These are phyloP conservation scores for Ganaspis sp. DNA, from an alignment of 1,140 invertebrate species.

Conservation along the genomic window DNA sequence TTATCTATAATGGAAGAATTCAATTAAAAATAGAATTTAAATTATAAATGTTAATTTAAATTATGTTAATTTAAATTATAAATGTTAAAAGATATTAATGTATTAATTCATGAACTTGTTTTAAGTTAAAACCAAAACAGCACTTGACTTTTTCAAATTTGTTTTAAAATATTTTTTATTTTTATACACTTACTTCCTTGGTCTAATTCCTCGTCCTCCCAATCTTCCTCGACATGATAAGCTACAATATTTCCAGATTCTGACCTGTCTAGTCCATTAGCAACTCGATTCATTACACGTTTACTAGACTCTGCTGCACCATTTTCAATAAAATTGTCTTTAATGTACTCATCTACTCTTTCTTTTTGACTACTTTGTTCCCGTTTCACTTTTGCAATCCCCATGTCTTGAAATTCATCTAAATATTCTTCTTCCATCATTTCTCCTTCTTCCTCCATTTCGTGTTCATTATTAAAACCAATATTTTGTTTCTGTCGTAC, in stretches of 20 bases:
- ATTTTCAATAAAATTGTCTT: constrained; percentile 1
- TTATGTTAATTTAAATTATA: too few species aligned
- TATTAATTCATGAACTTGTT: too few species aligned
- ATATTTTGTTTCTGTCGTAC: background rate
- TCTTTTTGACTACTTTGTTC: background rate
- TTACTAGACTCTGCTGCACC: background rate
- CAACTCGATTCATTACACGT: constrained; percentile 12
- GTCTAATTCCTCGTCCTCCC: constrained; percentile 71
- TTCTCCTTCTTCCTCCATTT: constrained; percentile 34
- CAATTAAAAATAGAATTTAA: too few species aligned
- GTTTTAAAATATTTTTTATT: too few species aligned
- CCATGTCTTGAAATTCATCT: constrained; percentile 31
- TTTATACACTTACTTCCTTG: constrained; percentile 38
- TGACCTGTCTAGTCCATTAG: background rate
- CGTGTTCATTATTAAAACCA: background rate
- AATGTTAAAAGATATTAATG: too few species aligned
- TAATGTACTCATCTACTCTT: background rate
- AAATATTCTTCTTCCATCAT: constrained; percentile 36
- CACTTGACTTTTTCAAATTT: too few species aligned
- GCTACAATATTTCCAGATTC: constrained; percentile 10
- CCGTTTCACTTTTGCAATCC: background rate
- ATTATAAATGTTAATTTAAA: too few species aligned
- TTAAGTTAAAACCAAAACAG: too few species aligned
- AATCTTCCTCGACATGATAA: constrained; percentile 55
- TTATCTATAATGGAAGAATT: constrained; percentile 27